Percentiles rank a stretch among this genome's conserved stretches.
These are phyloP conservation scores for Cantharis lateralis DNA, from an alignment of 2,888 invertebrate species.

Conservation along the genomic window DNA sequence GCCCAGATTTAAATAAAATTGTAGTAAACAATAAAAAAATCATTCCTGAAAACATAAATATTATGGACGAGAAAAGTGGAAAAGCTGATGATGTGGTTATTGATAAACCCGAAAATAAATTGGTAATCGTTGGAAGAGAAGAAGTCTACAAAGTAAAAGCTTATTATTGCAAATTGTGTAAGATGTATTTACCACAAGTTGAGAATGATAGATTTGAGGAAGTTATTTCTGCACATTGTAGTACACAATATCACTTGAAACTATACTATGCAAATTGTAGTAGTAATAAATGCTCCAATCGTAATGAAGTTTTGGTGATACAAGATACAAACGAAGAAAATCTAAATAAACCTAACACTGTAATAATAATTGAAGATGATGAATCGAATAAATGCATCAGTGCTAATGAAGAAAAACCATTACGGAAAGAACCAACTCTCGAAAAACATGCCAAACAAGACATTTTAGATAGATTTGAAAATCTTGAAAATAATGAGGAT, in stretches of 20 bases:
- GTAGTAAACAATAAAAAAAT: conserved; percentile 58
- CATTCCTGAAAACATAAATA: conserved; percentile 69
- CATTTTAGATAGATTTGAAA: no score
- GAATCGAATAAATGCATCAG: no score
- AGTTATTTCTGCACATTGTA: conserved; percentile 64
- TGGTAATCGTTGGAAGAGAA: conserved; percentile 76
- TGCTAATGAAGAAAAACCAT: no score
- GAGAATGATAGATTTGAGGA: conserved; percentile 60
- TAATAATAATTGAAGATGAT: no score
- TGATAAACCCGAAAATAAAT: conserved; percentile 60
- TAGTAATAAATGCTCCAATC: conserved; percentile 65
- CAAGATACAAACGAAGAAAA: conserved; percentile 57
- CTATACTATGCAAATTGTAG: conserved; percentile 78
- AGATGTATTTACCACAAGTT: conserved; percentile 70
- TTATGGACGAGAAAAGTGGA: conserved; percentile 19
- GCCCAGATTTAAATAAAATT: conserved; percentile 50
- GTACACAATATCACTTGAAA: conserved; percentile 74
- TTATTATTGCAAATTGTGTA: conserved; percentile 80
- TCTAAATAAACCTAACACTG: no score
- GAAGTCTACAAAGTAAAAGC: conserved; percentile 79
- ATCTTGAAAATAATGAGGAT: no score
- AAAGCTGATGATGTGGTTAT: conserved; percentile 46
- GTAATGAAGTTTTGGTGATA: conserved; percentile 62
- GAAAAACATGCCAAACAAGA: no score
- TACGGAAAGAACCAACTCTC: no score